Evolutionary conservation across 2,888 invertebrate genomes (phyloP), one percentile per base, ranked within the genome.

Genomic region (Prosapia bicincta): DNA sequence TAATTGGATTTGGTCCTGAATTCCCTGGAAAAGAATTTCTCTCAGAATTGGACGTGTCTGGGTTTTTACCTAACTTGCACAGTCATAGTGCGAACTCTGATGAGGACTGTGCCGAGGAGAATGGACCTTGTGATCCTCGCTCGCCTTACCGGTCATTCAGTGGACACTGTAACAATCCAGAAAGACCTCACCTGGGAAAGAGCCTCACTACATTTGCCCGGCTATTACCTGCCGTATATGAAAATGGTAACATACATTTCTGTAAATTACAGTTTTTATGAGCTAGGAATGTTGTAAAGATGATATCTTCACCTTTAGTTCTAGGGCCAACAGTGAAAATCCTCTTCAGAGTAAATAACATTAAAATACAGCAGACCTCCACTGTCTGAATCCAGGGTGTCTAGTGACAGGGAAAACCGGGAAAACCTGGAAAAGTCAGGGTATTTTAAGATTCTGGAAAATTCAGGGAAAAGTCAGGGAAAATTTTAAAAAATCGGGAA

Each of bases 101-200:
- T 68, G 89, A 91, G 0, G 89, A 90, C 72, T 94, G 95, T 78
- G 92, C 84, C 24, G 78, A 80, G 54, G 82, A 82, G 76, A 78
- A 79, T n/a, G 80, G 81, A 0, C 79, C 81, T 90, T 7, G 89
- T 88, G 43, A 88, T 86, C 5, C 92, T 91, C 0, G 78, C 69
- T 79, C 83, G 72, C 81, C 83, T 7, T 85, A 82, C 79, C 88
- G 94, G 80, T 90, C 92, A 0, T 89, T 92, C 77, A 92, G 93
- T 0, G 96, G 96, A 0, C 92, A 93, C 81, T 97, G 97, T 83
- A 97, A 97, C 82, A 97, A 97, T 83, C 84, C 96, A 71, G 88
- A 93, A 32, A 93, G 94, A 82, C 95, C 96, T 0, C 90, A 88
- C 76, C 89, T 93, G 82, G 97, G 95, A 23, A 93, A 94, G 83